Conservation (phyloP, 2,797 vertebrate genomes). For the Enteromius argenteus region DNA sequence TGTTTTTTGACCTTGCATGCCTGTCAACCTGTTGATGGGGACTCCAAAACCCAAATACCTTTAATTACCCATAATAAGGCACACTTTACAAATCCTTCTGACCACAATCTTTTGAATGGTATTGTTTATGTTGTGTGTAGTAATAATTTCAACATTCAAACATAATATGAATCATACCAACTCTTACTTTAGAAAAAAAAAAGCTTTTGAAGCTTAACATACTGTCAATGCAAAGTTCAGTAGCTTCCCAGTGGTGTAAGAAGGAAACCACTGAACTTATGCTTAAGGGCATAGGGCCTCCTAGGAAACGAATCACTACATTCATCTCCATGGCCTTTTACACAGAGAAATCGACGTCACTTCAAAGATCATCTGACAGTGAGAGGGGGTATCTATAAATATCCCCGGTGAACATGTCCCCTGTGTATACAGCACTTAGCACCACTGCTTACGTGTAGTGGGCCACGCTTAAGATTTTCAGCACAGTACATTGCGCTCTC, state of each 20-base stretch:
- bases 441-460: conserved; percentile 20
- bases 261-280: conserved; percentile 38
- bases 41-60: too few species aligned
- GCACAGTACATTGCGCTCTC: neutral
- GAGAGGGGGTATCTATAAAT: conserved; percentile 56
- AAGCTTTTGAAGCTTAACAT: conserved; percentile 2
- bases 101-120: neutral
- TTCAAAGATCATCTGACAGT: conserved; percentile 39
- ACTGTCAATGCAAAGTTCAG: neutral
- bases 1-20: too few species aligned
- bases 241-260: conserved; percentile 11
- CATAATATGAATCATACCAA: neutral
- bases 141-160: neutral
- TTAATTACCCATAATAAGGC: too few species aligned
- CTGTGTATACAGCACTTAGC: conserved; percentile 17
- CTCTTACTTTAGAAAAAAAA: neutral
- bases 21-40: too few species aligned
- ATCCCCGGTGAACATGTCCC: conserved; percentile 28
- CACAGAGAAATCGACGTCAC: conserved; percentile 49
- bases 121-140: neutral
- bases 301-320: conserved; percentile 25
- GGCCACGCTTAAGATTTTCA: neutral
- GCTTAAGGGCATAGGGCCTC: conserved; percentile 49
- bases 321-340: conserved; percentile 55
- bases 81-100: neutral